Percentiles rank a stretch among this genome's conserved stretches.
Evolutionary conservation across 2,113 vertebrate genomes (phyloP).

Genomic region (Meriones unguiculatus): DNA sequence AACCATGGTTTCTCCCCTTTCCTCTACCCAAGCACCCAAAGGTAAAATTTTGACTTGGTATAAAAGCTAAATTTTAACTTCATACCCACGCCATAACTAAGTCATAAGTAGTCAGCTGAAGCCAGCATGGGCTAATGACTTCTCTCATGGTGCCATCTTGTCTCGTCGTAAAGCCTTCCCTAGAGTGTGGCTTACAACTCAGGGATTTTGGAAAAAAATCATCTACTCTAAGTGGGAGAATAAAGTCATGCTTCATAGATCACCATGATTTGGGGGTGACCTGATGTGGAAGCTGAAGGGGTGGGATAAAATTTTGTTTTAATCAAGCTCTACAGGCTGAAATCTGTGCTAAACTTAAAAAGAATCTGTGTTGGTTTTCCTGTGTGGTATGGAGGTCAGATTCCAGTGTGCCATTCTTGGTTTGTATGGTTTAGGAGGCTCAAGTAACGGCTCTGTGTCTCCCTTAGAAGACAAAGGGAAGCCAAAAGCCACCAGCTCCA

Average conservation of each 20-base stretch:
- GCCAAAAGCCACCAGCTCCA: conserved; percentile 77
- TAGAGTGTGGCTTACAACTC: not conserved
- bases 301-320: not conserved
- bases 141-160: not conserved
- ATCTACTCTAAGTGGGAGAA: not conserved
- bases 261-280: not conserved
- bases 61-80: conserved; percentile 16
- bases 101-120: conserved; percentile 32
- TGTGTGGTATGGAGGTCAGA: not conserved
- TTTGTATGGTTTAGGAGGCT: not conserved
- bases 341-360: conserved; percentile 21
- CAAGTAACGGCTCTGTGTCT: conserved; percentile 31
- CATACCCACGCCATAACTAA: conserved; percentile 54
- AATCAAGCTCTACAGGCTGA: not conserved
- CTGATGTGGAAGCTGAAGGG: not conserved
- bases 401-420: conserved; percentile 33
- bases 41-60: conserved; percentile 41
- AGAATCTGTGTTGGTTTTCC: not conserved
- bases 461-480: conserved; percentile 87
- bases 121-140: conserved; percentile 2
- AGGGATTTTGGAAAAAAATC: conserved; percentile 18
- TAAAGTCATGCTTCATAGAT: conserved; percentile 30
- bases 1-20: conserved; percentile 16
- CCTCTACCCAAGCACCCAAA: not conserved
- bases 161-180: not conserved